A percentile compares a stretch with the other conserved stretches of the same genome.
These are phyloP conservation scores for Prenolepis imparis DNA, from an alignment of 2,888 invertebrate species.

Conservation along the genomic window DNA sequence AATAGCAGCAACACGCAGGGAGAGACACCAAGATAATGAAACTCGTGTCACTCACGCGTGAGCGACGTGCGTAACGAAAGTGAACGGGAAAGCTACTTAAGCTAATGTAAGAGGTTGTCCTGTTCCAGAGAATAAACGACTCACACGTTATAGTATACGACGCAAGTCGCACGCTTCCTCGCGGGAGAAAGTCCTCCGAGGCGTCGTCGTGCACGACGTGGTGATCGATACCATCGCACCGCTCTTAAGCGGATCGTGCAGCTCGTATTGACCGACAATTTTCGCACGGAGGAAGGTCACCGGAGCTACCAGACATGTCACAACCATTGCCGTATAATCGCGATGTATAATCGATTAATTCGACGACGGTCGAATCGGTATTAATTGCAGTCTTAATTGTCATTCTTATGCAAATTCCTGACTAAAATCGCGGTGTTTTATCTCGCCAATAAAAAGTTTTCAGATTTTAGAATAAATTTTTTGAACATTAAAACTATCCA, in stretches of 20 bases:
- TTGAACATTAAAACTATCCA: not conserved
- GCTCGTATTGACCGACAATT: slow-evolving; percentile 76
- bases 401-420: not conserved
- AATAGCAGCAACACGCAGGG: not conserved
- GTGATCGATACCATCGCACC: slow-evolving; percentile 76
- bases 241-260: slow-evolving; percentile 75
- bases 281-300: slow-evolving; percentile 77
- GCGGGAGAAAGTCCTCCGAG: slow-evolving; percentile 58
- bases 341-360: slow-evolving; percentile 32
- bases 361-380: slow-evolving; percentile 13
- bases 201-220: slow-evolving; percentile 67
- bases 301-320: slow-evolving; percentile 53
- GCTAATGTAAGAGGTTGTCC: not conserved
- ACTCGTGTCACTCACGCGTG: slow-evolving; percentile 17
- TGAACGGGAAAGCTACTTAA: not conserved
- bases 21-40: slow-evolving; percentile 10
- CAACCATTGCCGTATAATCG: slow-evolving; percentile 52
- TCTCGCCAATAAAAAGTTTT: not conserved
- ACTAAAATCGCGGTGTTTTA: not conserved
- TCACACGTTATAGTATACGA: not conserved
- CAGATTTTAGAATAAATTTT: not conserved
- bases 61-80: slow-evolving; percentile 11
- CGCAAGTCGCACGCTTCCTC: slow-evolving; percentile 43
- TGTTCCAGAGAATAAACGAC: not conserved
- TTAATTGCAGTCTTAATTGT: not conserved